These are phyloP conservation scores for Tokudaia muenninki DNA, from an alignment of 2,797 vertebrate species.

Conservation along the genomic window DNA sequence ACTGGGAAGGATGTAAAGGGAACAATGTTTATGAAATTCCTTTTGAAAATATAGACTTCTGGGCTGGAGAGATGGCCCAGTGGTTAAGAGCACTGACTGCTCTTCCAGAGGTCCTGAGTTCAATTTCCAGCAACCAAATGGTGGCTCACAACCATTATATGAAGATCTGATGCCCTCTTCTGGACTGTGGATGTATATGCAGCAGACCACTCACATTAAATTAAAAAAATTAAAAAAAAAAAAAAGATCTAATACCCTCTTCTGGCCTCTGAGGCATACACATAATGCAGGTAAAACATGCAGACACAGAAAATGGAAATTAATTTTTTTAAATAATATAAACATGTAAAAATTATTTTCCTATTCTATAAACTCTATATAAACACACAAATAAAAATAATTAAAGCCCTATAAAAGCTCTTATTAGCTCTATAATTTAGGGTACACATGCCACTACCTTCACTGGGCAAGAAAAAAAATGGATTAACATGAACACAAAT, in stretches of 20 bases:
- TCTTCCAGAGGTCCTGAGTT: neutral
- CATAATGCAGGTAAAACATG: no score
- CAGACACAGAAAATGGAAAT: neutral
- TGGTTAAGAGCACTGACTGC: neutral
- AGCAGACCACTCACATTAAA: neutral
- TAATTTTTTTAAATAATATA: neutral
- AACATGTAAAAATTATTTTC: slow-evolving; percentile 42
- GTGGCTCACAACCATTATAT: neutral
- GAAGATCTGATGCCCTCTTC: neutral
- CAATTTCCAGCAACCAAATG: neutral
- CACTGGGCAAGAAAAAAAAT: slow-evolving; percentile 12
- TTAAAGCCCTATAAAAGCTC: neutral
- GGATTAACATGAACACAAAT: neutral
- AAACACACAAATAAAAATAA: slow-evolving; percentile 41
- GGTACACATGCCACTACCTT: neutral
- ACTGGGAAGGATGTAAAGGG: neutral
- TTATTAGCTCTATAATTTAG: slow-evolving; percentile 54
- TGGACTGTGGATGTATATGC: neutral
- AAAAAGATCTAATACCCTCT: neutral
- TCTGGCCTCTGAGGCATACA: neutral
- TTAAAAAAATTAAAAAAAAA: neutral
- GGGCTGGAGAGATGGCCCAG: neutral
- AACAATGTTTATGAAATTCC: neutral
- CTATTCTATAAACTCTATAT: slow-evolving; percentile 20
- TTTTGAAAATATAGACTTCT: slow-evolving; percentile 3